Evolutionary conservation across 2,113 vertebrate species (phyloP), one percentile per base, ranked within the genome.

Genomic region (Myiozetetes cayanensis): DNA sequence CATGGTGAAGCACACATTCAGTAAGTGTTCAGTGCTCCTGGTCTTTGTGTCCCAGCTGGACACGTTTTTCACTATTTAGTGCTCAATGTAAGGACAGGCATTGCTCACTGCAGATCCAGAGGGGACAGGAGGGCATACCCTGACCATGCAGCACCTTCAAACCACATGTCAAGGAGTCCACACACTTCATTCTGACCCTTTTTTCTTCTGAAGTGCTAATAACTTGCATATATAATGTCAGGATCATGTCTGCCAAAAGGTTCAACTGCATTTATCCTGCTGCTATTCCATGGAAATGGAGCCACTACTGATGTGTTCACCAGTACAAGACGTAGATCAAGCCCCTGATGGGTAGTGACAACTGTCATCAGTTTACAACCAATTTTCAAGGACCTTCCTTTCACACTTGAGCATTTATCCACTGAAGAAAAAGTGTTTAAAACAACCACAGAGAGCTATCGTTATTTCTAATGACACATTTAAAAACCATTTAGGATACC

Each of bases 1-100:
- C 90, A 21, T n/a, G 37, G 43, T 14, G 63, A 25, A 80, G n/a
- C 3, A 1, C 9, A 25, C 19, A 25, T 37, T 67, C 59, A 53
- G 1, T 11, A 25, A 41, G 8, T 1, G 13, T 28, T 50, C 59
- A 66, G 46, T 0, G 0, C 31, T 84, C 44, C 84, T 68, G 65
- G 27, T 20, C 78, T 61, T 16, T 37, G 55, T 14, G 1, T 33
- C 68, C 50, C 47, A 85, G 41, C 61, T 39, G 76, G 33, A 19
- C 27, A 9, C 10, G 37, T 12, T 10, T 11, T 50, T 52, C 46
- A 43, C 71, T 55, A 5, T 31, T 72, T 47, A 46, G 5, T 12
- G 17, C 28, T 66, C 77, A 53, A 0, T 4, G 30, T 30, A 81
- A 25, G 41, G 27, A 61, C 37, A 70, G 41, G 6, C 25, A 28